A percentile compares a stretch with the other conserved stretches of the same genome.
Conservation (phyloP, 2,797 vertebrate genomes). For the Linurgus olivaceus region DNA sequence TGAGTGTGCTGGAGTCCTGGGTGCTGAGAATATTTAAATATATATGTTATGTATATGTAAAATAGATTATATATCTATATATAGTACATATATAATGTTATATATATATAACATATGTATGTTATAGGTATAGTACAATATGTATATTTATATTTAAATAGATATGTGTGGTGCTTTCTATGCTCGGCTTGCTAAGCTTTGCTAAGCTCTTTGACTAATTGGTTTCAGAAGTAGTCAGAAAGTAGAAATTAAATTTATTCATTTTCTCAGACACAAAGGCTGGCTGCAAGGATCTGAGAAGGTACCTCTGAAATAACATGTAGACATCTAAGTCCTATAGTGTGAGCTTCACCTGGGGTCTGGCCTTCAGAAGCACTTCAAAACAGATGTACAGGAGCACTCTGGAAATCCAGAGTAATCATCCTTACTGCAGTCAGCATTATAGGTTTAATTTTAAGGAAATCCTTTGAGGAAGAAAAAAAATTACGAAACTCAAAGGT, state of each 20-base stretch:
- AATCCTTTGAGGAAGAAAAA: neutral
- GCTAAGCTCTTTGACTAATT: neutral
- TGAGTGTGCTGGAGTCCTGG: neutral
- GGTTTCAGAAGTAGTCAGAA: neutral
- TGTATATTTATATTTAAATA: neutral
- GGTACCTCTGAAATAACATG: neutral
- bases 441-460: neutral
- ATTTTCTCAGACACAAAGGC: neutral
- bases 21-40: neutral
- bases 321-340: neutral
- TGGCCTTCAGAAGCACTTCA: neutral
- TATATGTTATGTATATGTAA: too few species aligned
- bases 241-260: neutral
- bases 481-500: neutral
- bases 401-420: neutral
- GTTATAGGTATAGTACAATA: neutral
- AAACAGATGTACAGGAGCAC: neutral
- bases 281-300: neutral
- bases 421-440: neutral
- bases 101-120: neutral
- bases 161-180: accelerated
- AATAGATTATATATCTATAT: too few species aligned
- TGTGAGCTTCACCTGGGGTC: neutral
- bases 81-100: too few species aligned
- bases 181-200: neutral